Conservation (phyloP, 2,113 vertebrate species). For the Lagopus leucura region DNA sequence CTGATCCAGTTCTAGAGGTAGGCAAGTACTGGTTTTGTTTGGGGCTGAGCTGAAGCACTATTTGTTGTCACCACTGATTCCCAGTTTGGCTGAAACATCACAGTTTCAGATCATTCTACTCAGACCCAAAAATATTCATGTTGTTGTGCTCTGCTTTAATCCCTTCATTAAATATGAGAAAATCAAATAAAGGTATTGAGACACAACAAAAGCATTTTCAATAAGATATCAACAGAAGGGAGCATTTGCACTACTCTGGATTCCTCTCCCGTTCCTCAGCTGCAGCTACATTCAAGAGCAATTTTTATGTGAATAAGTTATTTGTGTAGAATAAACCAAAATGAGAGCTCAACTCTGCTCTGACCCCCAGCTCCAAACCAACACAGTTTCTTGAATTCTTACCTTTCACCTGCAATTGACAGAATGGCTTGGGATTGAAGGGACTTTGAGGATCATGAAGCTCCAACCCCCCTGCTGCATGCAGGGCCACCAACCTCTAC, state of each 20-base stretch:
- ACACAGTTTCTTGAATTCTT: not conserved
- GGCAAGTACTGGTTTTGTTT: not conserved
- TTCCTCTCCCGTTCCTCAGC: not conserved
- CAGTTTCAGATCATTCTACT: not conserved
- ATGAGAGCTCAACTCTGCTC: not conserved
- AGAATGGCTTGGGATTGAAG: no score
- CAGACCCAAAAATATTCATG: not conserved
- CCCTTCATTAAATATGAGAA: not conserved
- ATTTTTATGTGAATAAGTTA: not conserved
- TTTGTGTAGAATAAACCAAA: not conserved
- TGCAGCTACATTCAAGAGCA: not conserved
- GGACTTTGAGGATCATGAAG: no score
- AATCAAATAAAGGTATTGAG: not conserved
- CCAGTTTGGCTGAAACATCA: not conserved
- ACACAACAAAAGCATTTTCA: not conserved
- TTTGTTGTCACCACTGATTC: not conserved
- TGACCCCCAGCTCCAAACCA: not conserved
- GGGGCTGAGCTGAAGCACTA: not conserved
- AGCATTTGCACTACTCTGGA: not conserved
- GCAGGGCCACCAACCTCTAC: no score
- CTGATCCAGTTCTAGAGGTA: conserved; percentile 15
- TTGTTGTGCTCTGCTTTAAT: not conserved
- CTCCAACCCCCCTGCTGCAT: no score
- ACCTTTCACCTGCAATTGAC: not conserved
- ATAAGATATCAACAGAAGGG: not conserved